phyloP scores from a whole-genome alignment of 2,113 vertebrate genomes.

The Petrocephalus microphthalmus region DNA sequence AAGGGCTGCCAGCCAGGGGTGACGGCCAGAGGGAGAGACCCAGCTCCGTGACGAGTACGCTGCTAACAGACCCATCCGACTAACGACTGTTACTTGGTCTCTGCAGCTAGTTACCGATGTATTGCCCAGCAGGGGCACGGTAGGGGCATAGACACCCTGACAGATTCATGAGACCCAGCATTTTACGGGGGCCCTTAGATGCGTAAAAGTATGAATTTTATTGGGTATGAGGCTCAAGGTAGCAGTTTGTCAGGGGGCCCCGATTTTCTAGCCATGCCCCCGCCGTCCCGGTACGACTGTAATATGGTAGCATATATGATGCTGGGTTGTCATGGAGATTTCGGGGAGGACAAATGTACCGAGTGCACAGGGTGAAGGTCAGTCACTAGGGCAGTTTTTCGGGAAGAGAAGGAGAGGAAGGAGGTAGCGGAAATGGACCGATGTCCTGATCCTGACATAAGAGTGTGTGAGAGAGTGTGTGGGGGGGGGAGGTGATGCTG shows the following conservation, averaged over 20 bases:
- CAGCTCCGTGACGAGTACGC: not conserved
- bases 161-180: not conserved
- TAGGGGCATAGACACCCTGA: not conserved
- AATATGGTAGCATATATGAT: slow-evolving; percentile 59
- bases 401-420: slow-evolving; percentile 50
- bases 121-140: not conserved
- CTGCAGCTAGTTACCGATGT: not conserved
- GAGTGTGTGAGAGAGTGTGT: slow-evolving; percentile 64
- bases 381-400: slow-evolving; percentile 56
- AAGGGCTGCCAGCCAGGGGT: slow-evolving; percentile 19
- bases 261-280: not conserved
- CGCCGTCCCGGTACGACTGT: slow-evolving; percentile 36
- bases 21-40: not conserved
- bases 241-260: not conserved
- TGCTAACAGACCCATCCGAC: not conserved
- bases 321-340: slow-evolving; percentile 61
- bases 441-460: slow-evolving; percentile 68
- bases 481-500: not conserved
- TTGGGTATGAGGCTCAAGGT: not conserved
- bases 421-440: slow-evolving; percentile 55
- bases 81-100: not conserved
- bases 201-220: not conserved
- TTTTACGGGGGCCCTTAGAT: not conserved
- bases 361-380: slow-evolving; percentile 51
- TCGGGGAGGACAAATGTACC: slow-evolving; percentile 53